Conservation (phyloP, 2,113 vertebrate genomes). For the Leptodactylus fuscus region DNA sequence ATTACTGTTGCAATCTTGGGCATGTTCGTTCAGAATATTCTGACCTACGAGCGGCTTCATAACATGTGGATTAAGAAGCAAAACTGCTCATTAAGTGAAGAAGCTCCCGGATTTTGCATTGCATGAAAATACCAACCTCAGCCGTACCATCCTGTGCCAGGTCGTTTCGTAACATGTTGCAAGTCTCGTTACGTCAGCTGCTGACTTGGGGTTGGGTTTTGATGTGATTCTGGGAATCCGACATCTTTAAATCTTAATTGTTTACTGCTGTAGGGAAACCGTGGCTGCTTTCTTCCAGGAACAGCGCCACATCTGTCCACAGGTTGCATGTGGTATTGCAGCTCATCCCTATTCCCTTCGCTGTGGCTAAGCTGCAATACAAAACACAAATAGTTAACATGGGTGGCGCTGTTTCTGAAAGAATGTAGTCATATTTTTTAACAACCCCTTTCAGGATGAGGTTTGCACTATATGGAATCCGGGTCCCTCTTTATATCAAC, state of each 20-base stretch:
- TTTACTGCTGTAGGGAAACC: too few relatives aligned
- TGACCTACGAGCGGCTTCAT: not conserved
- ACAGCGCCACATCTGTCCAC: too few relatives aligned
- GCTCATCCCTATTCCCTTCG: too few relatives aligned
- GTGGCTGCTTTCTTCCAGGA: not conserved
- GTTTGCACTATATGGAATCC: too few relatives aligned
- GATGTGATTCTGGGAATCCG: not conserved
- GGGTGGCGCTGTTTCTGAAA: too few relatives aligned
- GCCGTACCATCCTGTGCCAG: not conserved
- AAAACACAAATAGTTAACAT: too few relatives aligned
- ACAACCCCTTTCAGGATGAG: too few relatives aligned
- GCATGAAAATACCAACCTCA: not conserved
- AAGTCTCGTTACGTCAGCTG: not conserved
- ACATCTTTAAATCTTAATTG: not conserved
- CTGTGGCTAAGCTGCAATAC: too few relatives aligned
- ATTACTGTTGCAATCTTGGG: conserved; percentile 19
- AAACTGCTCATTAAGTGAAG: conserved; percentile 1
- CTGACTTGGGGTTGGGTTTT: not conserved
- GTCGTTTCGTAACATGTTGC: not conserved
- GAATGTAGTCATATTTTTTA: too few relatives aligned
- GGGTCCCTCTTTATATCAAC: too few relatives aligned
- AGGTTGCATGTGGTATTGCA: too few relatives aligned
- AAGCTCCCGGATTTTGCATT: not conserved
- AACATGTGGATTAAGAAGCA: not conserved
- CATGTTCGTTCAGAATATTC: conserved; percentile 27